These are phyloP conservation scores for Ecdyonurus torrentis DNA, from an alignment of 2,888 invertebrate genomes.

Conservation along the genomic window DNA sequence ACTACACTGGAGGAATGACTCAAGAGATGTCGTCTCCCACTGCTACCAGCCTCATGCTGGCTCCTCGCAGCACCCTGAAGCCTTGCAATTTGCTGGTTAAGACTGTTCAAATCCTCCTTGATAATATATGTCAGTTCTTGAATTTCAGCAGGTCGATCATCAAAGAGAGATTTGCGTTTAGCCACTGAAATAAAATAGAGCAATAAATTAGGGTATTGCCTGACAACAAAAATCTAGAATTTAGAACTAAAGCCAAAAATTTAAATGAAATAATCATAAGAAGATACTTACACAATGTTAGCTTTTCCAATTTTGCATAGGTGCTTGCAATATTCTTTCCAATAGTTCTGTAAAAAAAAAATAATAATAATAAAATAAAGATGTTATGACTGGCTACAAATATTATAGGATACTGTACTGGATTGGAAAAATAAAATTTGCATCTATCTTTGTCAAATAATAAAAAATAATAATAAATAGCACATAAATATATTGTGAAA, in stretches of 20 bases:
- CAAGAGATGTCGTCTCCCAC: constrained; percentile 58
- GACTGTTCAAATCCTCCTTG: constrained; percentile 84
- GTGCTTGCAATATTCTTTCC: constrained; percentile 92
- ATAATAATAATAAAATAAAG: no score
- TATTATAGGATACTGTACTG: no score
- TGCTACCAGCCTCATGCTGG: constrained; percentile 31
- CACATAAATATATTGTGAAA: no score
- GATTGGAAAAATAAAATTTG: no score
- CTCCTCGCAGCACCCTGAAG: constrained; percentile 65
- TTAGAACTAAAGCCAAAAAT: no score
- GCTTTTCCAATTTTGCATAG: constrained; percentile 90
- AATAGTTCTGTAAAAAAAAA: constrained; percentile 55
- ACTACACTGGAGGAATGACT: constrained; percentile 90
- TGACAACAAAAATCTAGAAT: no score
- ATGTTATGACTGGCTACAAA: no score
- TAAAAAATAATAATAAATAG: no score
- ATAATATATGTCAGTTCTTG: constrained; percentile 95
- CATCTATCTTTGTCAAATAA: no score
- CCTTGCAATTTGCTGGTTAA: constrained; percentile 94
- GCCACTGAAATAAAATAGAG: constrained; percentile 65
- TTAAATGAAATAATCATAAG: no score
- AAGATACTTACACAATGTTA: constrained; percentile 69
- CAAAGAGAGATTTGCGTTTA: constrained; percentile 93
- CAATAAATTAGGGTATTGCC: no score
- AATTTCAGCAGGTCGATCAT: constrained; percentile 90